Evolutionary conservation across 1,140 invertebrate genomes (phyloP).

Genomic region (Leptopilina boulardi): DNA sequence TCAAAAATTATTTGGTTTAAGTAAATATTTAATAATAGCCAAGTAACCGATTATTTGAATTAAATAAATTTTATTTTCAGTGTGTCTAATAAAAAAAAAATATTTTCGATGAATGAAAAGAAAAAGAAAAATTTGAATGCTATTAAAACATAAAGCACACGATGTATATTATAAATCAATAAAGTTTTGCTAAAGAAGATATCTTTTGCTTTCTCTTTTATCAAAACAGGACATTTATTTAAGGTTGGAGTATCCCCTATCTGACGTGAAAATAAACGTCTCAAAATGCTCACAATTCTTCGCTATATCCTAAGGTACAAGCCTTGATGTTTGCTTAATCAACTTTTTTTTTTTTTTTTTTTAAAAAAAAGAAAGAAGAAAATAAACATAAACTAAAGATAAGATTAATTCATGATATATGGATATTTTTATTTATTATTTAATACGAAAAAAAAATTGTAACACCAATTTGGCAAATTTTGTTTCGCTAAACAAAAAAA

Average conservation of each 20-base stretch:
- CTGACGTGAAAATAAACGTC: conserved; percentile 4
- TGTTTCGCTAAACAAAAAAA: too few species aligned
- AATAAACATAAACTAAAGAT: background rate
- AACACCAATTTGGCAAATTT: too few species aligned
- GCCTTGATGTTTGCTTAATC: background rate
- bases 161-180: background rate
- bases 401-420: background rate
- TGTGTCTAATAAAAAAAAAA: background rate
- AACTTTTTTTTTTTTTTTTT: background rate
- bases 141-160: background rate
- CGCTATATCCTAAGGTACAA: background rate
- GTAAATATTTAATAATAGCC: too few species aligned
- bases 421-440: too few species aligned
- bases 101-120: background rate
- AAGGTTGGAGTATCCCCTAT: background rate
- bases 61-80: too few species aligned
- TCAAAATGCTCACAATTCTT: conserved; percentile 3
- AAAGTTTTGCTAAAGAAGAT: background rate
- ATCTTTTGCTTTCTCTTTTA: conserved; percentile 9
- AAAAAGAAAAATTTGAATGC: background rate
- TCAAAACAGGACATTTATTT: background rate
- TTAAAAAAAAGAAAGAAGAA: background rate
- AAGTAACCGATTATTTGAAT: too few species aligned
- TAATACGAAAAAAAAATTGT: too few species aligned
- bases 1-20: too few species aligned